These are phyloP conservation scores for Delphinapterus leucas DNA, from an alignment of 2,113 vertebrate genomes.

Conservation along the genomic window DNA sequence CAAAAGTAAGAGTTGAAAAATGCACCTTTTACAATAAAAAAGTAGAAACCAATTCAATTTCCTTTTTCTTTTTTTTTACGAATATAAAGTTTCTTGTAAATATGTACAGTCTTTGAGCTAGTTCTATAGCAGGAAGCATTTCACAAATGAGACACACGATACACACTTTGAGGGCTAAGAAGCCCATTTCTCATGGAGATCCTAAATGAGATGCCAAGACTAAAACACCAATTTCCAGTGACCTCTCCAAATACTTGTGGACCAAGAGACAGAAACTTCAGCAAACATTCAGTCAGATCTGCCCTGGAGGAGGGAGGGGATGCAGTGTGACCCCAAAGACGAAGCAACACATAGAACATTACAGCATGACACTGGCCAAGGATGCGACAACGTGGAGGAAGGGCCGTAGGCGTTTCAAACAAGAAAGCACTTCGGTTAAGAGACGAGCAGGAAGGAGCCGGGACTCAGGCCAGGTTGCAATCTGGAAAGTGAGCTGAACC, in stretches of 20 bases:
- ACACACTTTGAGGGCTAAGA: conserved; percentile 79
- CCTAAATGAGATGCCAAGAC: conserved; percentile 84
- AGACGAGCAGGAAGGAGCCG: conserved; percentile 78
- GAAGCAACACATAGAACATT: conserved; percentile 70
- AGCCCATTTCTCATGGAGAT: conserved; percentile 79
- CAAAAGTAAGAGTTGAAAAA: conserved; percentile 87
- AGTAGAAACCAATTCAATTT: conserved; percentile 91
- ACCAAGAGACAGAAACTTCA: conserved; percentile 82
- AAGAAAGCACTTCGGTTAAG: conserved; percentile 80
- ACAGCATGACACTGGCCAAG: conserved; percentile 71
- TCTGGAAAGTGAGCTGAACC: conserved; percentile 71
- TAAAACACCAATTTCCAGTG: conserved; percentile 80
- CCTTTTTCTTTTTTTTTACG: conserved; percentile 85
- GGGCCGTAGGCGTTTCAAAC: conserved; percentile 59
- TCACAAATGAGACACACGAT: conserved; percentile 84
- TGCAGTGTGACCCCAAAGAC: conserved; percentile 61
- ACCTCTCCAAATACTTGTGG: conserved; percentile 80
- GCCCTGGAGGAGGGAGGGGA: conserved; percentile 55
- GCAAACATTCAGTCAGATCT: conserved; percentile 81
- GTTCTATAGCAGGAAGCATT: conserved; percentile 88
- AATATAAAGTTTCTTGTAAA: conserved; percentile 92
- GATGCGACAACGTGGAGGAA: conserved; percentile 70
- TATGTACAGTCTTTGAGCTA: conserved; percentile 90
- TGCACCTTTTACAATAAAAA: conserved; percentile 91
- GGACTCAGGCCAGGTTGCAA: conserved; percentile 71